Conservation (phyloP, 1,140 invertebrate species). For the Chlorops oryzae region DNA sequence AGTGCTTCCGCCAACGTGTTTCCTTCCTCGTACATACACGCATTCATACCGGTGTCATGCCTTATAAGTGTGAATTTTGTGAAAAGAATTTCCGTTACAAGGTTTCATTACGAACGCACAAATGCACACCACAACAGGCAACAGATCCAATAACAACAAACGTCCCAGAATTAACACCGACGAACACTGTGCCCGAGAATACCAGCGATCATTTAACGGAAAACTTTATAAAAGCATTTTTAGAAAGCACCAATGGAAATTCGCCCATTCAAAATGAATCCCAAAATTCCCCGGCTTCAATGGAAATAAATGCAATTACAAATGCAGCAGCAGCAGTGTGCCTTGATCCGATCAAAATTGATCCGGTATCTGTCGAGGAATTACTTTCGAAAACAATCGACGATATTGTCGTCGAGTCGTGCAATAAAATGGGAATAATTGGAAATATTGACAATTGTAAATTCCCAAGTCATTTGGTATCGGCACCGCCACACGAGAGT, state of each 20-base stretch:
- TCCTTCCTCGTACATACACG: conserved; percentile 78
- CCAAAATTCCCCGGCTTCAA: conserved; percentile 21
- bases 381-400: conserved; percentile 41
- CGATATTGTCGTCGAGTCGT: conserved; percentile 47
- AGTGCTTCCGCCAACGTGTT: conserved; percentile 78
- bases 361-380: conserved; percentile 31
- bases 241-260: conserved; percentile 21
- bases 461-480: no score
- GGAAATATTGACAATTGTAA: conserved; percentile 13
- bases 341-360: no score
- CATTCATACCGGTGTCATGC: conserved; percentile 62
- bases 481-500: neutral
- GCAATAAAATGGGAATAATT: conserved; percentile 45
- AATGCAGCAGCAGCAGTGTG: no score
- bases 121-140: conserved; percentile 53
- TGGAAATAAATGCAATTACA: conserved; percentile 23
- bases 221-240: conserved; percentile 35
- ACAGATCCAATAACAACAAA: neutral
- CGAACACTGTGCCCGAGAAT: neutral
- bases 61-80: conserved; percentile 72
- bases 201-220: conserved; percentile 23
- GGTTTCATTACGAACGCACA: conserved; percentile 75
- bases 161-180: neutral
- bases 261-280: conserved; percentile 1
- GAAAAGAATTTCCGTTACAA: conserved; percentile 80